These are phyloP conservation scores for Coenonympha glycerion DNA, from an alignment of 2,888 invertebrate genomes.

Conservation along the genomic window DNA sequence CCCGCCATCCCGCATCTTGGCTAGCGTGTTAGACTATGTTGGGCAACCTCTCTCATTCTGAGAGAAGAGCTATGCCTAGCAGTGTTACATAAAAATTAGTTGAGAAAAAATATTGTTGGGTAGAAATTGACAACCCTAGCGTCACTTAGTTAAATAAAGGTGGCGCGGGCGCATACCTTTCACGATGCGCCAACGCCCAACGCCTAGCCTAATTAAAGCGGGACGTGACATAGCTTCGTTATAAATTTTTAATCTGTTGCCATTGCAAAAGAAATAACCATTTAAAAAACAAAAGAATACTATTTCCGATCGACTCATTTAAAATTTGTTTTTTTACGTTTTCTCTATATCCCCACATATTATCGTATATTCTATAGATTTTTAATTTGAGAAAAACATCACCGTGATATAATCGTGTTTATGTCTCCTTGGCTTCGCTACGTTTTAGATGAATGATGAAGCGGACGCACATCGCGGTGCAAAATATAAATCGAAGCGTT, in stretches of 20 bases:
- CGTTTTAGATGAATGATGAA: slow-evolving; percentile 47
- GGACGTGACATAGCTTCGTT: slow-evolving; percentile 63
- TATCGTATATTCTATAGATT: too few species aligned
- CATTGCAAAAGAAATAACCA: slow-evolving; percentile 27
- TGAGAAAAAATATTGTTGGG: too few species aligned
- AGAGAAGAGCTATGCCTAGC: too few species aligned
- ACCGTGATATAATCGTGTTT: too few species aligned
- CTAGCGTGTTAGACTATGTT: too few species aligned
- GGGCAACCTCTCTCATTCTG: too few species aligned
- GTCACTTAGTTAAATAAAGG: slow-evolving; percentile 45
- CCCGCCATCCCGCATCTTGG: too few species aligned
- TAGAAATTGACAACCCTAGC: slow-evolving; percentile 10
- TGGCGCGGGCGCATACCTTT: slow-evolving; percentile 45
- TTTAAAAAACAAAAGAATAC: not conserved
- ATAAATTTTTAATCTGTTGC: slow-evolving; percentile 65
- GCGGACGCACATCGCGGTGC: slow-evolving; percentile 68
- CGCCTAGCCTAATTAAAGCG: slow-evolving; percentile 65
- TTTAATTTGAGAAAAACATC: too few species aligned
- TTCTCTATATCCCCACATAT: too few species aligned
- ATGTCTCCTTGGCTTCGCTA: too few species aligned
- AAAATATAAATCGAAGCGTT: slow-evolving; percentile 73
- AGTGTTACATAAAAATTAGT: not conserved
- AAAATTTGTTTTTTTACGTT: not conserved
- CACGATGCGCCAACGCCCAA: slow-evolving; percentile 40
- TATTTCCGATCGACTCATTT: slow-evolving; percentile 3